A percentile compares a stretch with the other conserved stretches of the same genome.
These are phyloP conservation scores for Nemotelus nigrinus DNA, from an alignment of 2,888 invertebrate species.

Conservation along the genomic window DNA sequence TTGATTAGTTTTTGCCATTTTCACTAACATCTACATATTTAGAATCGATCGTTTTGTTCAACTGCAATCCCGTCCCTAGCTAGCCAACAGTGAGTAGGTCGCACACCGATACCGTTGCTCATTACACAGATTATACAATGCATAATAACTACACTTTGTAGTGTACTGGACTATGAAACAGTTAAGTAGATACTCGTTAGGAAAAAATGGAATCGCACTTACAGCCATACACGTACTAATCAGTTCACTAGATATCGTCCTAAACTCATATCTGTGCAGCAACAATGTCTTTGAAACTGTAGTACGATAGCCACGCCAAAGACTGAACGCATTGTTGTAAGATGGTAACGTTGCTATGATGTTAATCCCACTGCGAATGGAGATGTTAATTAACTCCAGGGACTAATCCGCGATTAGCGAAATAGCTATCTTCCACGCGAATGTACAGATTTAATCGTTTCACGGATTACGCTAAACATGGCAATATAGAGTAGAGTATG, in stretches of 20 bases:
- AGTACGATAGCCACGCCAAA: not conserved
- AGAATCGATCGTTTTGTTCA: too few relatives aligned
- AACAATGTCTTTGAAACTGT: too few relatives aligned
- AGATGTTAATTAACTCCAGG: slow-evolving; percentile 12
- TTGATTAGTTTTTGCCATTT: too few relatives aligned
- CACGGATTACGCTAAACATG: not conserved
- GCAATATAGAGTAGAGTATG: too few relatives aligned
- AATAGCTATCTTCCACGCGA: slow-evolving; percentile 1
- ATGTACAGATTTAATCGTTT: not conserved
- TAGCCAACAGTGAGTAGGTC: too few relatives aligned
- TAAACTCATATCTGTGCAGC: too few relatives aligned
- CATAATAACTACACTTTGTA: too few relatives aligned
- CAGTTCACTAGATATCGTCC: too few relatives aligned
- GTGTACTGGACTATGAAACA: not conserved
- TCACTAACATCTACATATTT: too few relatives aligned
- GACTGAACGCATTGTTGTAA: not conserved
- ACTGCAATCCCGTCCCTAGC: too few relatives aligned
- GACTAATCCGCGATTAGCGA: slow-evolving; percentile 16
- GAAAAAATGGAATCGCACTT: not conserved
- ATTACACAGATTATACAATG: too few relatives aligned
- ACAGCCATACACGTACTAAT: too few relatives aligned
- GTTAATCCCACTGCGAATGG: slow-evolving; percentile 1
- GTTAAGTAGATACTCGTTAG: not conserved
- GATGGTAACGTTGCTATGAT: not conserved
- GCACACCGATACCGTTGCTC: not conserved